Evolutionary conservation across 2,113 vertebrate species (phyloP).

Genomic region (Megaptera novaeangliae): DNA sequence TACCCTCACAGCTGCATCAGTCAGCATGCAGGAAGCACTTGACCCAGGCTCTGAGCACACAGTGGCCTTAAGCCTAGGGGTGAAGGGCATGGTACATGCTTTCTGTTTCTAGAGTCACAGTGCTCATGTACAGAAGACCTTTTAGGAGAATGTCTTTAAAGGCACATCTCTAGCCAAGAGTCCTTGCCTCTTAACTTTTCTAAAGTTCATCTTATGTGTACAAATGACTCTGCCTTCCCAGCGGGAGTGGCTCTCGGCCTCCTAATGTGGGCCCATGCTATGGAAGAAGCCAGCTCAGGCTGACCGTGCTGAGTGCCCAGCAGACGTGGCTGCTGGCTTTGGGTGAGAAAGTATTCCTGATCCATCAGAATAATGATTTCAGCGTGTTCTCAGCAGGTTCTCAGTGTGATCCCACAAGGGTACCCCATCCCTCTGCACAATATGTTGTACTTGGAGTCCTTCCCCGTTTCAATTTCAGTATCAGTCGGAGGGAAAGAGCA

Average conservation of each 20-base stretch:
- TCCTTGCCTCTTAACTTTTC: neutral
- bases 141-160: neutral
- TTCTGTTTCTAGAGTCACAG: neutral
- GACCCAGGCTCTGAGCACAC: rapidly evolving
- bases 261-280: neutral
- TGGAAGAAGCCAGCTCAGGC: constrained; percentile 18
- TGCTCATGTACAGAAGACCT: neutral
- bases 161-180: neutral
- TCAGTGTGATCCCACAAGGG: constrained; percentile 25
- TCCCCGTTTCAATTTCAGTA: constrained; percentile 47
- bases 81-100: neutral
- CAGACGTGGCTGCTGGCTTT: neutral
- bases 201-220: neutral
- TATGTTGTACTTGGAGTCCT: constrained; percentile 53
- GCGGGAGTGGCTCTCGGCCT: neutral
- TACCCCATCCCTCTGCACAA: neutral
- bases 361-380: constrained; percentile 58
- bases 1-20: neutral
- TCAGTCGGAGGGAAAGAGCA: constrained; percentile 52
- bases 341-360: constrained; percentile 13
- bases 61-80: neutral
- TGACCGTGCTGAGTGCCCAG: neutral
- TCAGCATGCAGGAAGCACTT: neutral
- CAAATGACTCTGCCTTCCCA: neutral
- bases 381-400: constrained; percentile 27